Evolutionary conservation across 1,140 invertebrate species (phyloP).

Genomic region (Drosophila watanabei): DNA sequence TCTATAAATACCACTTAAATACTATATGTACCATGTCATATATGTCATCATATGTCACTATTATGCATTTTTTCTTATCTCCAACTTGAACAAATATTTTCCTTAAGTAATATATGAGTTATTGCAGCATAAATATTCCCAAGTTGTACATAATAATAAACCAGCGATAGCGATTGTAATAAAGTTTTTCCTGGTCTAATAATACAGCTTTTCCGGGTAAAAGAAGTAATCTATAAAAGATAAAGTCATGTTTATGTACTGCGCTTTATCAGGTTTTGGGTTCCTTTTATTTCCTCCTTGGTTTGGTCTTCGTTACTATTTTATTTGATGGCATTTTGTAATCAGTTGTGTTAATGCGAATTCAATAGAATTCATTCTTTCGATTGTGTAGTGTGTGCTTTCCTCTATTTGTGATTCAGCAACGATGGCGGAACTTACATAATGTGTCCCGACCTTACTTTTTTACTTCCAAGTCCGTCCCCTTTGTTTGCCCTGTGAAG

Average conservation of each 20-base stretch:
- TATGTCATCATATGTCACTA: background rate
- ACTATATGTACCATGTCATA: background rate
- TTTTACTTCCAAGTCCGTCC: conserved; percentile 20
- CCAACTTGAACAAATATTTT: background rate
- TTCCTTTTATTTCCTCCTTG: conserved; percentile 2
- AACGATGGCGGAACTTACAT: conserved; percentile 43
- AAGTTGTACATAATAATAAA: background rate
- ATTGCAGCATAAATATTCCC: conserved; percentile 2
- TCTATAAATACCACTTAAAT: background rate
- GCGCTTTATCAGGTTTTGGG: conserved; percentile 11
- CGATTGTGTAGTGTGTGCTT: conserved; percentile 1
- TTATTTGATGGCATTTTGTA: conserved; percentile 22
- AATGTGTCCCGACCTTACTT: conserved; percentile 64
- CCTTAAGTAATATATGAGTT: background rate
- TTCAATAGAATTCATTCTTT: conserved; percentile 59
- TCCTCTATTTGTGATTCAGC: conserved; percentile 16
- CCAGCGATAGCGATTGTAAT: background rate
- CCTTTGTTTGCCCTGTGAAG: conserved; percentile 32
- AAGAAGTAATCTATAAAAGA: conserved; percentile 3
- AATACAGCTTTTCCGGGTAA: conserved; percentile 6
- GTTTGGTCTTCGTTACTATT: background rate
- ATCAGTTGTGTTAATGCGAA: conserved; percentile 23
- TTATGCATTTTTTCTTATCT: conserved; percentile 10
- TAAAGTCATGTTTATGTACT: conserved; percentile 13
- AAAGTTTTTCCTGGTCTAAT: conserved; percentile 8